phyloP scores from a whole-genome alignment of 2,888 invertebrate genomes.

The Alviniconcha strummeri region DNA sequence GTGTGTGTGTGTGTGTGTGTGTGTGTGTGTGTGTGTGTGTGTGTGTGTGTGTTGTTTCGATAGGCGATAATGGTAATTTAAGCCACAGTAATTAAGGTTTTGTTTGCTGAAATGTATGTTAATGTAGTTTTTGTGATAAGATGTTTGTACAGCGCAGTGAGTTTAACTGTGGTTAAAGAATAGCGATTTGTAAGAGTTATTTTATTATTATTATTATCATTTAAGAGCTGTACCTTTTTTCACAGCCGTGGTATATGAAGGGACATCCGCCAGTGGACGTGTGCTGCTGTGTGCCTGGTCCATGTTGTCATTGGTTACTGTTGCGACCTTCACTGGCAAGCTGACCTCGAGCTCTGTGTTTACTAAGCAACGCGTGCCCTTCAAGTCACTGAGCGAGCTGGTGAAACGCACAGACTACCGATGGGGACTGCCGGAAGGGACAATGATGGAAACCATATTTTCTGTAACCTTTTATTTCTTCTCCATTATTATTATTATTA shows the following conservation, averaged over 20 bases:
- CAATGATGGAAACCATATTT: not conserved
- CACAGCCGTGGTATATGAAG: not conserved
- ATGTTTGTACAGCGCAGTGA: too few relatives aligned
- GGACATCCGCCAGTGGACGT: slow-evolving; percentile 5
- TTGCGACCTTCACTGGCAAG: slow-evolving; percentile 23
- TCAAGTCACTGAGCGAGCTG: slow-evolving; percentile 9
- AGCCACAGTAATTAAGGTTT: too few relatives aligned
- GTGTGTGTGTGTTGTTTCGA: too few relatives aligned
- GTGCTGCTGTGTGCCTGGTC: slow-evolving; percentile 20
- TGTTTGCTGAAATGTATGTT: too few relatives aligned
- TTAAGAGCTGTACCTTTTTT: not conserved
- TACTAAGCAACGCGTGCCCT: not conserved
- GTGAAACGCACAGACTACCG: not conserved
- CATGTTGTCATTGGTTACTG: slow-evolving; percentile 3
- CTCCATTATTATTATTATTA: not conserved
- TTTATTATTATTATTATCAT: too few relatives aligned
- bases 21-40: too few relatives aligned
- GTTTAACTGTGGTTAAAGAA: too few relatives aligned
- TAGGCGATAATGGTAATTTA: too few relatives aligned
- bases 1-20: too few relatives aligned
- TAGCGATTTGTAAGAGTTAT: too few relatives aligned
- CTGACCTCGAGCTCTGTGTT: slow-evolving; percentile 18
- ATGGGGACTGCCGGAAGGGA: not conserved
- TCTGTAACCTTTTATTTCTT: not conserved
- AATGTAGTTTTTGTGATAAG: too few relatives aligned